Percentiles rank a stretch among this genome's conserved stretches.
Conservation (phyloP, 2,797 vertebrate species). For the Adrianichthys oophorus region DNA sequence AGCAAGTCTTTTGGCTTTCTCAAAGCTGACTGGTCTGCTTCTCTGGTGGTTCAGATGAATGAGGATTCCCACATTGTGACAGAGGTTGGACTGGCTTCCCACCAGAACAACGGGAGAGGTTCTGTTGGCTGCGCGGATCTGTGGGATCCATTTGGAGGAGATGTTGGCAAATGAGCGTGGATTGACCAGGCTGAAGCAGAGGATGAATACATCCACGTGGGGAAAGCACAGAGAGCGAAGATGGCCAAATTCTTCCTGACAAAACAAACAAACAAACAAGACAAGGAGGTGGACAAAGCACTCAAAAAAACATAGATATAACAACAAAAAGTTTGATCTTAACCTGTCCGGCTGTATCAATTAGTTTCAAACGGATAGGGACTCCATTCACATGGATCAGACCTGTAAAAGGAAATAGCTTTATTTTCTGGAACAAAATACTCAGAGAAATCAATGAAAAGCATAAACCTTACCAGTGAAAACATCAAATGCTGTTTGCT, state of each 20-base stretch:
- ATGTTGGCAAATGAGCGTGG: constrained; percentile 92
- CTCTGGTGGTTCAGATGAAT: constrained; percentile 83
- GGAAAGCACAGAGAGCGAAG: constrained; percentile 90
- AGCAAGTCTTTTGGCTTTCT: constrained; percentile 82
- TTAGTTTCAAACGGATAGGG: constrained; percentile 88
- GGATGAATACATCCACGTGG: constrained; percentile 92
- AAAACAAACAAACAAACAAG: constrained; percentile 5
- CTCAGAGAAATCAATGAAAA: neutral
- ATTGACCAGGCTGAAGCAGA: constrained; percentile 95
- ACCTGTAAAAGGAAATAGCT: constrained; percentile 68
- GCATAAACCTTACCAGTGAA: constrained; percentile 83
- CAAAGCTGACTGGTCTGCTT: constrained; percentile 80
- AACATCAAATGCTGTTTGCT: constrained; percentile 91
- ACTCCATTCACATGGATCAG: constrained; percentile 89
- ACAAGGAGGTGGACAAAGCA: constrained; percentile 3
- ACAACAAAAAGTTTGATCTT: constrained; percentile 9
- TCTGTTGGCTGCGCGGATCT: constrained; percentile 87
- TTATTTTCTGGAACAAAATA: neutral
- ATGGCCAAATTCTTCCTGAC: constrained; percentile 91
- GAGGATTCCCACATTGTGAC: constrained; percentile 86
- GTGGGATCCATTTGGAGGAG: constrained; percentile 92
- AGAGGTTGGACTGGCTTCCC: constrained; percentile 90
- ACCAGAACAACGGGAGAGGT: constrained; percentile 88
- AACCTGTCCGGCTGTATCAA: constrained; percentile 96
- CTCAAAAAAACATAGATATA: neutral